Conservation (phyloP, 2,797 vertebrate species). For the Avahi laniger region DNA sequence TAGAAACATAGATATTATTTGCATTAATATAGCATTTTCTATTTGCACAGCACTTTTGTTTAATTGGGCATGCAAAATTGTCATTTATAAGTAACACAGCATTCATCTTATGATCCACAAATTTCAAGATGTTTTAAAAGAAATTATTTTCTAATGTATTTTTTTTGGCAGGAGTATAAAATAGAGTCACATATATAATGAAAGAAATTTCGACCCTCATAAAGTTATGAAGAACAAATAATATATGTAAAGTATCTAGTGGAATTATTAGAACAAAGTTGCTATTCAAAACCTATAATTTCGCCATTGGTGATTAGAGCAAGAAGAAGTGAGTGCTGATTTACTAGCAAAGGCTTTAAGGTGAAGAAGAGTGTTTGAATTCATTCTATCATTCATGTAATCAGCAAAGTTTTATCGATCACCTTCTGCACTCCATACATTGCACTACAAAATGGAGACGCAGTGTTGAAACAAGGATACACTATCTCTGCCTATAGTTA, state of each 20-base stretch:
- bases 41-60: neutral
- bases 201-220: neutral
- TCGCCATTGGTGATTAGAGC: neutral
- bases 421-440: neutral
- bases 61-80: neutral
- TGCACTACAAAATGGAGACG: neutral
- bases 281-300: neutral
- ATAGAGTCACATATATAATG: neutral
- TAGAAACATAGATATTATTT: slow-evolving; percentile 18
- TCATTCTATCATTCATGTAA: neutral
- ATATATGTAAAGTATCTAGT: neutral
- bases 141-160: neutral
- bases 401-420: neutral
- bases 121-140: neutral
- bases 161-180: neutral
- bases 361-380: neutral
- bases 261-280: neutral
- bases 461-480: neutral
- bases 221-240: neutral
- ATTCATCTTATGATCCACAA: neutral
- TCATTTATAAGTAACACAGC: neutral
- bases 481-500: neutral
- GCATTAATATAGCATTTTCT: slow-evolving; percentile 13
- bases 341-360: neutral
- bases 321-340: neutral